Evolutionary conservation across 1,140 invertebrate genomes (phyloP), one percentile per base, ranked within the genome.

Genomic region (Drosophila truncata): DNA sequence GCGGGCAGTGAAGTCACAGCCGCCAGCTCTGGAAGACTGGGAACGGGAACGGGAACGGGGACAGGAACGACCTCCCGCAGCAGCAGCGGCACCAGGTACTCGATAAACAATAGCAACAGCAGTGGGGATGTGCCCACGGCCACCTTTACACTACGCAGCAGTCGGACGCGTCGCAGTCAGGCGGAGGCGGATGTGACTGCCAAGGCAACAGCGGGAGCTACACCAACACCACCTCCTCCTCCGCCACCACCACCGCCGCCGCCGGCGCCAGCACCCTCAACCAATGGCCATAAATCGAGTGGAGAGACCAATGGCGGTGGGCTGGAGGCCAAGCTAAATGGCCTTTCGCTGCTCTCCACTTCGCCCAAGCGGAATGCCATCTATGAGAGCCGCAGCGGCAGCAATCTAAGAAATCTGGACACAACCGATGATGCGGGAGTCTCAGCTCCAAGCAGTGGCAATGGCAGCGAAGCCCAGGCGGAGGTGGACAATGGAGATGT

Each of bases 91-190:
- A 55, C 14, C 20, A 75, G 69, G 44, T 90, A 55, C 54, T 71
- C 78, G 10, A n/a, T 91, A 13, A 90, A 64, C 47, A 72, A 46
- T 42, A 90, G 85, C 75, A 90, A 63, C 47, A 90, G 86, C 60
- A 87, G 66, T 37, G 86, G 91, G 4, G 80, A 87, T 80, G 80
- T 92, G 50, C 91, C 91, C 23, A 92, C 91, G 41, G 91, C 91
- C 29, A 92, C 91, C 6, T 91, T 92, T 57, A 92, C 91, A 4
- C 44, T 87, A 23, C 72, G 82, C 49, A 85, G 79, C 37, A 84
- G 50, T 59, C 64, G 79, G 25, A 69, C 70, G n/a, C 75, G 70
- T 11, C 69, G 78, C 52, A 74, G 37, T 13, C 70, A 70, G 18
- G 46, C 39, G 46, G 65, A 58, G 66, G 65, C 54, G 66, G 67